Evolutionary conservation across 2,113 vertebrate genomes (phyloP).

Genomic region (Dipodomys stephensi): DNA sequence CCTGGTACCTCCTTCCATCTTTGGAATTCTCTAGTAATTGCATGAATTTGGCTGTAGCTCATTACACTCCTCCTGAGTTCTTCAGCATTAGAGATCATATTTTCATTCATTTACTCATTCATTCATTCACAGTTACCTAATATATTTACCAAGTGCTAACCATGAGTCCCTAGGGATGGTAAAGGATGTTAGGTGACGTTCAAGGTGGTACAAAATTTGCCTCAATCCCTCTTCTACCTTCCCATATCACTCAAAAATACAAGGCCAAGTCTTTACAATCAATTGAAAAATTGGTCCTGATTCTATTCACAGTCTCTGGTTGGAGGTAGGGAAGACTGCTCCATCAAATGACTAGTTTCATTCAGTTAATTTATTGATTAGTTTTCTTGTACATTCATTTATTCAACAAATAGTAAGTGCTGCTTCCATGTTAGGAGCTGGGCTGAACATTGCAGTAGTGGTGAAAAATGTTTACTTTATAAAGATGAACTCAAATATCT

Average conservation of each 20-base stretch:
- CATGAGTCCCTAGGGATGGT: background rate
- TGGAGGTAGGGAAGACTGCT: background rate
- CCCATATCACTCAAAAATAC: background rate
- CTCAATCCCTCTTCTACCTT: background rate
- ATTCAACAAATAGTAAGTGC: slow-evolving; percentile 20
- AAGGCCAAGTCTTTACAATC: background rate
- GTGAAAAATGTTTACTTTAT: slow-evolving; percentile 30
- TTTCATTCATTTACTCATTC: background rate
- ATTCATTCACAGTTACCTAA: background rate
- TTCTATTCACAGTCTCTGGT: background rate
- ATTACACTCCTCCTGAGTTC: background rate
- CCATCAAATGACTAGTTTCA: background rate
- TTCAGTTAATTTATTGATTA: background rate
- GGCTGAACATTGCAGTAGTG: background rate
- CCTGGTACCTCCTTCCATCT: slow-evolving; percentile 7
- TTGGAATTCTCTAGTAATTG: slow-evolving; percentile 32
- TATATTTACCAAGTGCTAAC: slow-evolving; percentile 21
- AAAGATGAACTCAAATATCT: background rate
- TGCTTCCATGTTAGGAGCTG: background rate
- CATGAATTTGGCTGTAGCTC: slow-evolving; percentile 14
- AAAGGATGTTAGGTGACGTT: background rate
- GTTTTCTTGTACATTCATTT: background rate
- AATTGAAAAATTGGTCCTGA: background rate
- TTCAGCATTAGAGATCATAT: slow-evolving; percentile 10
- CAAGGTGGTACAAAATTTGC: background rate